Percentiles rank a stretch among this genome's conserved stretches.
phyloP scores from a whole-genome alignment of 2,113 vertebrate species.

The Dicaeum eximium region DNA sequence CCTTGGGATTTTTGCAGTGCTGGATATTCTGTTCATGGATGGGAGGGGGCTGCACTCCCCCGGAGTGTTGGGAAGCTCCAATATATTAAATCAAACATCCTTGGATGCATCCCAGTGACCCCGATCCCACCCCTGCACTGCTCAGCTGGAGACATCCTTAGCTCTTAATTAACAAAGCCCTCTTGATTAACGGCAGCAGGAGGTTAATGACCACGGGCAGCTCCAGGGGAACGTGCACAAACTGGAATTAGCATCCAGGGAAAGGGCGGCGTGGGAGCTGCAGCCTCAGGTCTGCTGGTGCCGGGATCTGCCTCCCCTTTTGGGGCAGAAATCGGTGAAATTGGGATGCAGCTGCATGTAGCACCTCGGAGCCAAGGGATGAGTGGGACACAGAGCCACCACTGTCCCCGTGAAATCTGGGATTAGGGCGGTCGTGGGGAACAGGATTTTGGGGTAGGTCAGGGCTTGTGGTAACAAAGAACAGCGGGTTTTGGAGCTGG shows the following conservation, averaged over 20 bases:
- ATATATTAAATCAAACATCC: background rate
- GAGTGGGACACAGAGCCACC: background rate
- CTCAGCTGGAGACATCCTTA: background rate
- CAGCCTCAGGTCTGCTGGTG: background rate
- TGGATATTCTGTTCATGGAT: fast-evolving
- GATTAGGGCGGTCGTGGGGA: fast-evolving
- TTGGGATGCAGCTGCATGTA: background rate
- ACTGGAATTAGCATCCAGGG: background rate
- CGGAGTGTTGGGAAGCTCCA: background rate
- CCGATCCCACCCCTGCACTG: fast-evolving
- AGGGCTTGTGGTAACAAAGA: background rate
- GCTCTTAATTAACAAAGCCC: background rate
- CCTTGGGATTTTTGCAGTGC: background rate
- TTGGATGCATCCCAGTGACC: fast-evolving
- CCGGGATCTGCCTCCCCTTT: fast-evolving
- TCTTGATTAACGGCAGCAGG: background rate
- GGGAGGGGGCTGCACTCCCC: background rate
- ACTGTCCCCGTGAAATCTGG: fast-evolving
- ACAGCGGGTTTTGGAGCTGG: background rate
- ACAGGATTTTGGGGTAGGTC: background rate
- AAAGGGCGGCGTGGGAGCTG: background rate
- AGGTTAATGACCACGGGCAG: background rate
- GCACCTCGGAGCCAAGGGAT: background rate
- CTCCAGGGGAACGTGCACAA: background rate
- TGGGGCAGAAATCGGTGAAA: background rate